phyloP scores from a whole-genome alignment of 2,888 invertebrate genomes.

The Agrypnus murinus region DNA sequence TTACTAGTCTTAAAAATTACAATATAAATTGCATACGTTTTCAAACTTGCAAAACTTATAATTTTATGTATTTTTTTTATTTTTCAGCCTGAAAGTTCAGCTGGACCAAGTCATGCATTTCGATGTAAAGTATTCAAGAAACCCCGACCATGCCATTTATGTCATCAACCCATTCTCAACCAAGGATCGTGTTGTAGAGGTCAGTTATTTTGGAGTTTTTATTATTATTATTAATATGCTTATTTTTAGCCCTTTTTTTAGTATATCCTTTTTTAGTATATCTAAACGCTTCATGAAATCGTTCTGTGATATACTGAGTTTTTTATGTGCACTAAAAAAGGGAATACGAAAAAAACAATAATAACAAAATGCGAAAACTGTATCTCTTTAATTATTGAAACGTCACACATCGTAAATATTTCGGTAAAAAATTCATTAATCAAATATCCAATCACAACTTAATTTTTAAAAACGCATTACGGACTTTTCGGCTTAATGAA shows the following conservation, averaged over 20 bases:
- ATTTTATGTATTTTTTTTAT: conserved; percentile 59
- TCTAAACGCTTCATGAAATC: no score
- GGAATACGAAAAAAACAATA: no score
- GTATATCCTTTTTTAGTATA: no score
- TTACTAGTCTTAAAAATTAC: conserved; percentile 1
- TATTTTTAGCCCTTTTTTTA: no score
- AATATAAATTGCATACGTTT: background rate
- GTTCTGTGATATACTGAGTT: no score
- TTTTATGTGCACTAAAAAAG: no score
- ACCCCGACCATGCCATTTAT: conserved; percentile 85
- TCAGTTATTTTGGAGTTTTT: conserved; percentile 67
- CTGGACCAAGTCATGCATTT: conserved; percentile 82
- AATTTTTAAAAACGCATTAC: conserved; percentile 25
- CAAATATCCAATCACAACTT: conserved; percentile 46
- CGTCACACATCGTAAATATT: conserved; percentile 18
- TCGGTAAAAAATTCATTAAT: conserved; percentile 42
- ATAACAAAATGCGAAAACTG: background rate
- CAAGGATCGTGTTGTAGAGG: conserved; percentile 87
- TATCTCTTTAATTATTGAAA: conserved; percentile 49
- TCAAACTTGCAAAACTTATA: background rate
- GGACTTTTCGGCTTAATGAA: conserved; percentile 5
- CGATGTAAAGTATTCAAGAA: conserved; percentile 84
- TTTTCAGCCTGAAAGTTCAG: conserved; percentile 80
- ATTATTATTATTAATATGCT: no score
- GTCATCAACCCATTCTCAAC: conserved; percentile 84